Evolutionary conservation across 2,113 vertebrate species (phyloP).

Genomic region (Gallinago paraguaiae): DNA sequence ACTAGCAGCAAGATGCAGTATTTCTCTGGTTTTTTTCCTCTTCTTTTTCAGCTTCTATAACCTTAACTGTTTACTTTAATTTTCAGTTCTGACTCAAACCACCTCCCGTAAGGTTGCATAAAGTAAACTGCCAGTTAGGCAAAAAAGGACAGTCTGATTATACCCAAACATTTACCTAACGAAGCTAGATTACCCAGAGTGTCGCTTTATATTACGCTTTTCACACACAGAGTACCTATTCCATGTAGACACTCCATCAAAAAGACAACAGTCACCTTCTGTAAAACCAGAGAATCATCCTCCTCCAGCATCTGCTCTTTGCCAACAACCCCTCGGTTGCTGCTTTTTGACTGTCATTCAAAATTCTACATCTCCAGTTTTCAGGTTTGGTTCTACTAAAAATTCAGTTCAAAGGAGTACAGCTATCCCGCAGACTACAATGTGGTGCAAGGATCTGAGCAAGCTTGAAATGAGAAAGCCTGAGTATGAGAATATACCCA

Average conservation of each 20-base stretch:
- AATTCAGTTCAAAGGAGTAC: neutral
- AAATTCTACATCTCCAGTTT: neutral
- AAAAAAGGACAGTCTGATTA: neutral
- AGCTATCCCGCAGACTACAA: neutral
- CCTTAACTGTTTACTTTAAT: neutral
- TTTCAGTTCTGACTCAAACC: neutral
- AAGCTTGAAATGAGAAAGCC: neutral
- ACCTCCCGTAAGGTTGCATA: neutral
- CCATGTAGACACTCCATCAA: neutral
- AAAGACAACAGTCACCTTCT: neutral
- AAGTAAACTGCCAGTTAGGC: neutral
- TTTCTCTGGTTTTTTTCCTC: neutral
- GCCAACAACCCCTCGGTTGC: neutral
- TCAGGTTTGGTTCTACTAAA: neutral
- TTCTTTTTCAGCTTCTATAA: neutral
- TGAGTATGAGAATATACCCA: neutral
- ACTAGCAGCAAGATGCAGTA: neutral
- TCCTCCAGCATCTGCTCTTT: neutral
- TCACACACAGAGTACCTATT: neutral
- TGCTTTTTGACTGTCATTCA: neutral
- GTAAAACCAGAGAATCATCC: neutral
- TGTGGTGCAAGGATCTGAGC: neutral
- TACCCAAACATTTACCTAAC: neutral
- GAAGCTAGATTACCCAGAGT: neutral
- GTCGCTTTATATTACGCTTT: neutral